A percentile compares a stretch with the other conserved stretches of the same genome.
phyloP scores from a whole-genome alignment of 2,113 vertebrate species.

The Triplophysa dalaica region DNA sequence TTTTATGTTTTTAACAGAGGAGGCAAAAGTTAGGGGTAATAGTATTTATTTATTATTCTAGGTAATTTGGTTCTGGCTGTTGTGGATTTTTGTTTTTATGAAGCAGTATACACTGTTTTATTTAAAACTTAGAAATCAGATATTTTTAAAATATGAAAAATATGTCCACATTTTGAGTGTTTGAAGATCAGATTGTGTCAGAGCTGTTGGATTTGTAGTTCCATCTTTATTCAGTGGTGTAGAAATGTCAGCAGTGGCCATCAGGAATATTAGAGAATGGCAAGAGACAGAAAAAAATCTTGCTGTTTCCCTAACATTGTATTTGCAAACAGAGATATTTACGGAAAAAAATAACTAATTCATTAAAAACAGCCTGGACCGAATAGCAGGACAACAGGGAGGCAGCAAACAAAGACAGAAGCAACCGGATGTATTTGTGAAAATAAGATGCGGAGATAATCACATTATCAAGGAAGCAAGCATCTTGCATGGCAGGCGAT shows the following conservation, averaged over 20 bases:
- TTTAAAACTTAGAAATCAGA: no score
- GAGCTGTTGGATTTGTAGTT: conserved; percentile 16
- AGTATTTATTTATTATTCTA: no score
- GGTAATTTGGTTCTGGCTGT: no score
- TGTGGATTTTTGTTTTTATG: no score
- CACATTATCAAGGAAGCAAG: conserved; percentile 55
- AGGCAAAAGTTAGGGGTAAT: no score
- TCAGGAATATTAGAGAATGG: conserved; percentile 9
- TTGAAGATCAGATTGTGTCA: conserved; percentile 4
- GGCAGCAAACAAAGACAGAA: conserved; percentile 7
- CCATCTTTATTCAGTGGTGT: neutral
- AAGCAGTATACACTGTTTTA: no score
- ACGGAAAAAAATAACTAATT: conserved; percentile 4
- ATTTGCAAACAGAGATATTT: neutral
- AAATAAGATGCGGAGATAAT: conserved; percentile 50
- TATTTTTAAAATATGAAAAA: neutral
- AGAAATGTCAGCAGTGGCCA: conserved; percentile 15
- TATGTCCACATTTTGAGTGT: conserved; percentile 7
- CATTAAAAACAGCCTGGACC: neutral
- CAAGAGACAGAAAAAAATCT: neutral
- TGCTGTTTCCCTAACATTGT: neutral
- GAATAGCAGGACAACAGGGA: neutral
- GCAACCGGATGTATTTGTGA: conserved; percentile 48
- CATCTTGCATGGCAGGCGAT: conserved; percentile 38
- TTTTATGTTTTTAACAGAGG: no score